A percentile compares a stretch with the other conserved stretches of the same genome.
Evolutionary conservation across 2,113 vertebrate genomes (phyloP).

Genomic region (Ivindomyrus marchei): DNA sequence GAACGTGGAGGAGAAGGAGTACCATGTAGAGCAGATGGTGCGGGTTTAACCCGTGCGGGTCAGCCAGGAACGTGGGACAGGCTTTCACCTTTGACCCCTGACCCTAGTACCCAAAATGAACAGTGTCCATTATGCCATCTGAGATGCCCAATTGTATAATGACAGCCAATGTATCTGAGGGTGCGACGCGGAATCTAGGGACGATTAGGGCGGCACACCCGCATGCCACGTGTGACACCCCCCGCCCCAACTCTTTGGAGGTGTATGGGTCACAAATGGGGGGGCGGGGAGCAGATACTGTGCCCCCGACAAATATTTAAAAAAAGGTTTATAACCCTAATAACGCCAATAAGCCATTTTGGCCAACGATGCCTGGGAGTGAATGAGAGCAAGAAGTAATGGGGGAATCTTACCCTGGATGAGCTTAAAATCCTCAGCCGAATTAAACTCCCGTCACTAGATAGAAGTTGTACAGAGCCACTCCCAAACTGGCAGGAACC

Average conservation of each 20-base stretch:
- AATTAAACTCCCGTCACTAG: not conserved
- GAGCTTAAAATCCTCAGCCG: not conserved
- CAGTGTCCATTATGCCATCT: not conserved
- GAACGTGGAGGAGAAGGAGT: constrained; percentile 47
- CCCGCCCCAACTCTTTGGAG: not conserved
- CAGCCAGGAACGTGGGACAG: constrained; percentile 36
- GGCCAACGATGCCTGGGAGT: not conserved
- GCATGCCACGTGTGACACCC: not conserved
- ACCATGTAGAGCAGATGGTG: constrained; percentile 36
- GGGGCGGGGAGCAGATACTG: not conserved
- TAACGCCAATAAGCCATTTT: not conserved
- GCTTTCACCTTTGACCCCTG: not conserved
- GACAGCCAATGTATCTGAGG: not conserved
- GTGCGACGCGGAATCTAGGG: not conserved
- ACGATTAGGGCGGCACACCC: not conserved
- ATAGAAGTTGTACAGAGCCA: not conserved
- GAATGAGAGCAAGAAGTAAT: not conserved
- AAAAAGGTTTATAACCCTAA: not conserved
- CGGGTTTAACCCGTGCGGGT: not conserved
- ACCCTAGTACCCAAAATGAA: not conserved
- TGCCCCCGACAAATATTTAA: not conserved
- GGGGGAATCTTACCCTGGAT: not conserved
- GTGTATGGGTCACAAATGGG: not conserved
- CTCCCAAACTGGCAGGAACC: not conserved
- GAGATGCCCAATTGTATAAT: not conserved